These are phyloP conservation scores for Pterostichus madidus DNA, from an alignment of 2,888 invertebrate species.

Conservation along the genomic window DNA sequence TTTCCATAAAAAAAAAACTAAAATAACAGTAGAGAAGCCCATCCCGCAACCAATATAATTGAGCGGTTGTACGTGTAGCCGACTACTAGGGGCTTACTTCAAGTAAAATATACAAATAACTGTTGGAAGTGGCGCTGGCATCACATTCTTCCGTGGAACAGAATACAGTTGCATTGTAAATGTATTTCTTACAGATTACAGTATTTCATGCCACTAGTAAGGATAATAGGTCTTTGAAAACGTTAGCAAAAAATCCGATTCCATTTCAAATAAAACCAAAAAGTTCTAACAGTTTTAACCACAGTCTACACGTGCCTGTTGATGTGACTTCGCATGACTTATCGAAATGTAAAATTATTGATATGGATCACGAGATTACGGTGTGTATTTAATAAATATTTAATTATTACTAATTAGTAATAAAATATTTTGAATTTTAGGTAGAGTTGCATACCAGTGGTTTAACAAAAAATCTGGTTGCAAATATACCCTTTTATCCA, in stretches of 20 bases:
- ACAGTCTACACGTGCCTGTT: neutral
- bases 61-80: too few species aligned
- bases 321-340: neutral
- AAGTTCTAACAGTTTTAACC: neutral
- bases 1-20: too few species aligned
- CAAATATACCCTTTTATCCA: neutral
- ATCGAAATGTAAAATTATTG: constrained; percentile 1
- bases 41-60: neutral
- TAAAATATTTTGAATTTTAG: neutral
- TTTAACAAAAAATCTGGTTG: constrained; percentile 5
- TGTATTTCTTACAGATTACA: neutral
- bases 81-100: too few species aligned
- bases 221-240: neutral
- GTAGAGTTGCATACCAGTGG: constrained; percentile 8
- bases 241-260: constrained; percentile 1
- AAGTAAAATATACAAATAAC: too few species aligned
- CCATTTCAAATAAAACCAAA: neutral
- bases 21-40: too few species aligned
- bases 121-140: too few species aligned
- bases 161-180: too few species aligned
- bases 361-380: neutral
- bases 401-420: neutral
- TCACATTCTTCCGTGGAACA: too few species aligned
- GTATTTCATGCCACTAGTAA: neutral
- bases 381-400: neutral